These are phyloP conservation scores for Tetrapedia diversipes DNA, from an alignment of 2,888 invertebrate genomes.

Conservation along the genomic window DNA sequence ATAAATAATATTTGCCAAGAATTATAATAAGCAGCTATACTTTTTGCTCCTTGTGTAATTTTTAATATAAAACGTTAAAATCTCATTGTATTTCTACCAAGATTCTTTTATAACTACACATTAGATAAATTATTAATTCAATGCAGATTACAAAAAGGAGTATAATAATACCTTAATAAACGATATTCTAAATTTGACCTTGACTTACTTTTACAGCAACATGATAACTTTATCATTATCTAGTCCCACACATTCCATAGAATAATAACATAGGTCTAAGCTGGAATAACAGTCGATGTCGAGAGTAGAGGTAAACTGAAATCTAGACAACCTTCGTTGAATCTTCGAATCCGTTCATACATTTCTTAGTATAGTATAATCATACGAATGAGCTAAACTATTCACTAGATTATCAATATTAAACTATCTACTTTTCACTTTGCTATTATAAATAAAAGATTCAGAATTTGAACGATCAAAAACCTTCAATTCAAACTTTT, in stretches of 20 bases:
- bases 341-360: not conserved
- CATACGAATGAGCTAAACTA: not conserved
- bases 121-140: no score
- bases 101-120: no score
- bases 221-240: not conserved
- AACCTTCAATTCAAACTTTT: not conserved
- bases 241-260: not conserved
- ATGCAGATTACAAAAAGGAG: no score
- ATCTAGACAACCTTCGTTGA: not conserved
- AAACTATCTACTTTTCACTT: not conserved
- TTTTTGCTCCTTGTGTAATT: no score
- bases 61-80: no score
- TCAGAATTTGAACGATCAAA: no score
- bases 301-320: not conserved
- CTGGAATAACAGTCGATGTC: not conserved
- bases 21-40: no score
- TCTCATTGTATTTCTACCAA: no score
- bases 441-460: not conserved
- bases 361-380: not conserved
- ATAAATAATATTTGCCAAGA: no score
- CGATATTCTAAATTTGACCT: no score
- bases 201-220: not conserved
- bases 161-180: no score
- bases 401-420: not conserved
- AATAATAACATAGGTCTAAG: slow-evolving; percentile 2